Conservation (phyloP, 2,113 vertebrate species). For the Psilopsiagon aurifrons region DNA sequence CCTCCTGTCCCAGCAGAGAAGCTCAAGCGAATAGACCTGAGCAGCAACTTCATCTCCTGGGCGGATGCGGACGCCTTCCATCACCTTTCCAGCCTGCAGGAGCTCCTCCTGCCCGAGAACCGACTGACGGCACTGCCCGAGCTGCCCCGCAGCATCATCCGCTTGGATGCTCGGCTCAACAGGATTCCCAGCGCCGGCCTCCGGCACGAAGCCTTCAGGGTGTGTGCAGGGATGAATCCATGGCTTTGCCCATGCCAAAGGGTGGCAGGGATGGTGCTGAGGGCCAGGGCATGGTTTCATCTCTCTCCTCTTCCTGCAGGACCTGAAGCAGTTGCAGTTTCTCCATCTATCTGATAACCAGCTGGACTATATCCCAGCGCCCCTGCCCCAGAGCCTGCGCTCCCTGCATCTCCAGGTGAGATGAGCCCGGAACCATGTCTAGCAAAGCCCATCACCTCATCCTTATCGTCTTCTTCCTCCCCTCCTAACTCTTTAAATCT, state of each 20-base stretch:
- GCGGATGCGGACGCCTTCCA: constrained; percentile 70
- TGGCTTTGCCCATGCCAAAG: neutral
- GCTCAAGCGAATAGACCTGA: constrained; percentile 81
- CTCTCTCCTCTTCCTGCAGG: constrained; percentile 52
- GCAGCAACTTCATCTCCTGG: constrained; percentile 76
- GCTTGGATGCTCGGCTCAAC: constrained; percentile 78
- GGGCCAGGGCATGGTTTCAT: neutral
- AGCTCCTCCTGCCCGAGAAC: constrained; percentile 80
- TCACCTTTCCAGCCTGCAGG: constrained; percentile 73
- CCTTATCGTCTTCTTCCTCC: neutral
- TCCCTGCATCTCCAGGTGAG: constrained; percentile 84
- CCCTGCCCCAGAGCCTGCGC: constrained; percentile 79
- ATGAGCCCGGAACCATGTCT: rapidly evolving
- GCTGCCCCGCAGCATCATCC: constrained; percentile 71
- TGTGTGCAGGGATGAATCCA: neutral
- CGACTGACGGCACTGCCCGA: constrained; percentile 71
- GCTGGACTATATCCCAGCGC: constrained; percentile 76
- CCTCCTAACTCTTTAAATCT: neutral
- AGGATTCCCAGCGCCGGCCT: constrained; percentile 74
- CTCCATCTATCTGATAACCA: constrained; percentile 83
- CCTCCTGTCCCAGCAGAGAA: constrained; percentile 67
- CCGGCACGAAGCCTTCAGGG: constrained; percentile 73
- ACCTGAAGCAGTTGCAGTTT: constrained; percentile 79
- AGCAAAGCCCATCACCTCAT: neutral
- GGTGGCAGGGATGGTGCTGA: neutral